Base-by-base conservation (phyloP, 2,888 invertebrate genomes). In the Scaptomyza parva region DNA sequence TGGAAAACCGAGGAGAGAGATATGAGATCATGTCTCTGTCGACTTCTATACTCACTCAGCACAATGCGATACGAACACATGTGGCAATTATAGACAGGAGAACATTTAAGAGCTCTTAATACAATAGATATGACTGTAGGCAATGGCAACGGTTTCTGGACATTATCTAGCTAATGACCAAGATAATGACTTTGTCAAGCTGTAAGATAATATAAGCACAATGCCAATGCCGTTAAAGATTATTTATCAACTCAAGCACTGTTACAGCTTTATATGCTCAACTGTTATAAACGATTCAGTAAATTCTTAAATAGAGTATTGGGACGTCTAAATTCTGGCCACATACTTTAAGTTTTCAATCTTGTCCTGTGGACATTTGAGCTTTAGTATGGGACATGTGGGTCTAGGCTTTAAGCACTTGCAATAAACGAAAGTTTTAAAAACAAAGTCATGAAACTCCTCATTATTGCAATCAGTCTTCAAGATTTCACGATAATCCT, bases 401-500 rank as follows among this genome's bases (percentile, higher is more conserved):
- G 66, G 59, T 9, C 33, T 44, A 0, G 78, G 67, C 0, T 61
- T 59, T 2, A 90, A 61, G 26, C 90, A 90, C 5, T 78, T 80
- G 70, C 90, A 90, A 54, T 89, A 90, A 5, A 78, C 64, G 20
- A 90, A 78, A 1, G 78, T 72, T 0, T 63, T 30, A 28, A 61
- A 74, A 0, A 90, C 52, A 14, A 89, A 86, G 24, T 89, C 90
- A 1, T 79, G 68, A 26, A 90, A 87, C 5, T 90, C 90, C 33
- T 88, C 89, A 9, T 72, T 63, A 2, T 11, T 11, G 8, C 62
- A 59, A 2, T 78, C 68, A 2, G 60, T 64, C 11, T 77, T 76
- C 3, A 85, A 47, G 8, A 83, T 33, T 5, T 71, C 70, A 30
- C 88, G 86, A 30, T 90, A 90, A 2, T 85, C 80, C 26, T 89